Evolutionary conservation across 1,140 invertebrate genomes (phyloP).

Genomic region (Euura lappo): DNA sequence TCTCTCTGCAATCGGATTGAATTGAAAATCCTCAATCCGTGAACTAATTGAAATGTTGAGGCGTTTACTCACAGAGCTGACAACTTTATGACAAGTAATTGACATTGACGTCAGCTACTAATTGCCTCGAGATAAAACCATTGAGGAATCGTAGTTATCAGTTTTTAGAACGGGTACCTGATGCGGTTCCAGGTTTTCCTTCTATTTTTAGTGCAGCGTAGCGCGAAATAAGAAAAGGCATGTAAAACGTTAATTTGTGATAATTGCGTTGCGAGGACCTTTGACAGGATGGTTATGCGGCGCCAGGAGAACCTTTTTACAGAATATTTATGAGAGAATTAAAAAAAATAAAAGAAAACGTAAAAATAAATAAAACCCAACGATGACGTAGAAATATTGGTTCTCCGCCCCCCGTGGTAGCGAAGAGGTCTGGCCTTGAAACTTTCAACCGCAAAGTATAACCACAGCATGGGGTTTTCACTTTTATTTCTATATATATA

Average conservation of each 20-base stretch:
- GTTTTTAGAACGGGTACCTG: not conserved
- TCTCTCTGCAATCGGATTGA: not conserved
- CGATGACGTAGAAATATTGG: conserved; percentile 38
- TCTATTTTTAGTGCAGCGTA: no score
- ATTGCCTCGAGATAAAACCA: not conserved
- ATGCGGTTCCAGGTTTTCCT: not conserved
- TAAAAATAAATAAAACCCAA: conserved; percentile 35
- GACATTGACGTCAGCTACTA: not conserved
- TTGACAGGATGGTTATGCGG: not conserved
- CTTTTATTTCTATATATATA: not conserved
- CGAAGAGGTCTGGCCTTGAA: not conserved
- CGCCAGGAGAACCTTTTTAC: conserved; percentile 25
- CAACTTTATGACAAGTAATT: not conserved
- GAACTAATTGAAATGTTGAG: not conserved
- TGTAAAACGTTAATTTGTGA: conserved; percentile 11
- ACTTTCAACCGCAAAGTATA: conserved; percentile 1
- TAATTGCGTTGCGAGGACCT: not conserved
- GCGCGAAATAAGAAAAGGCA: conserved; percentile 26
- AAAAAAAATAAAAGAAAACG: conserved; percentile 39
- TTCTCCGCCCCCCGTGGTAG: conserved; percentile 28
- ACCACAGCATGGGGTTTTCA: conserved; percentile 4
- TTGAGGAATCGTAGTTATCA: not conserved
- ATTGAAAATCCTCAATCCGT: not conserved
- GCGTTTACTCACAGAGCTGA: not conserved
- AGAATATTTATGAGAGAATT: conserved; percentile 42